Evolutionary conservation across 2,113 vertebrate genomes (phyloP).

Genomic region (Gyps fulvus): DNA sequence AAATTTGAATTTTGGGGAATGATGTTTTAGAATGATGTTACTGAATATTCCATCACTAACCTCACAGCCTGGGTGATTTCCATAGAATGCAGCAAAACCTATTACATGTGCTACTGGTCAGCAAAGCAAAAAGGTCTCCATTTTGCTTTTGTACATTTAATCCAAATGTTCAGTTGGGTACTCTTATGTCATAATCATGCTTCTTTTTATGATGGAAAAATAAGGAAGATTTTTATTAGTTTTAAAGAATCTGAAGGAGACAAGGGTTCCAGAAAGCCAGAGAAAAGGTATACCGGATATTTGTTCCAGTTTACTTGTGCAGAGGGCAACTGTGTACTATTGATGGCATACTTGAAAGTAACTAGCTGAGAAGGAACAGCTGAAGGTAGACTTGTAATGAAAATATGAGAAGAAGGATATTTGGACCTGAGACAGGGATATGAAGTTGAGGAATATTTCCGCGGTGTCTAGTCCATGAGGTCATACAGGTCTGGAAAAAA

Average conservation of each 20-base stretch:
- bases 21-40: not conserved
- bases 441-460: not conserved
- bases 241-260: not conserved
- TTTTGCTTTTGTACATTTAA: not conserved
- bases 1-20: slow-evolving; percentile 40
- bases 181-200: not conserved
- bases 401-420: not conserved
- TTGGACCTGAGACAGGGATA: not conserved
- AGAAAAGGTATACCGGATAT: not conserved
- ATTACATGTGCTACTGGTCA: not conserved
- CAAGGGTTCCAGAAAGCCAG: not conserved
- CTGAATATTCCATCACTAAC: slow-evolving; percentile 16
- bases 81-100: not conserved
- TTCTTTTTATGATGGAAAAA: not conserved
- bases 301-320: not conserved
- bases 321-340: not conserved
- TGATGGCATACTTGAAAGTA: not conserved
- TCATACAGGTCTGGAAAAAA: not conserved
- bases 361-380: not conserved
- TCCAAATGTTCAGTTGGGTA: not conserved
- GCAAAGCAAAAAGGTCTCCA: not conserved
- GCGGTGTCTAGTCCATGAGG: not conserved
- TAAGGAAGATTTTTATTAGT: not conserved
- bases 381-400: not conserved
- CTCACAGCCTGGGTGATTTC: not conserved